Conservation (phyloP, 2,888 invertebrate genomes). For the Drosophila pseudotalamancana region DNA sequence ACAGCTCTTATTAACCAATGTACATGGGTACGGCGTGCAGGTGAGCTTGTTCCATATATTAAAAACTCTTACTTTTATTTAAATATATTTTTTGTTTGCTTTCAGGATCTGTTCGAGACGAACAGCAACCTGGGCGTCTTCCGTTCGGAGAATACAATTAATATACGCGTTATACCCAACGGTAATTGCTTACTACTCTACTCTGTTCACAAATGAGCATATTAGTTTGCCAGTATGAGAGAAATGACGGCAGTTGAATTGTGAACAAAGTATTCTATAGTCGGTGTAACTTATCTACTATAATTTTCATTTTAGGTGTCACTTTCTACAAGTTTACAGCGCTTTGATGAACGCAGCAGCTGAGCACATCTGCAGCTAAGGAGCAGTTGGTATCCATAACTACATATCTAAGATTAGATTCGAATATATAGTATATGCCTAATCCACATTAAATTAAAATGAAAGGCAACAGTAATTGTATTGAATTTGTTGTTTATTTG, state of each 20-base stretch:
- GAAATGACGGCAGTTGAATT: too few species aligned
- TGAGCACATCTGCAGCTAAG: background rate
- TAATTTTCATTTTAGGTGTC: conserved; percentile 56
- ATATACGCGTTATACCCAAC: conserved; percentile 75
- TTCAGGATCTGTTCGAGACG: conserved; percentile 62
- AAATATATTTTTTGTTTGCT: background rate
- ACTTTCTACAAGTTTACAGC: conserved; percentile 78
- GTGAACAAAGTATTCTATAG: background rate
- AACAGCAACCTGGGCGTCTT: conserved; percentile 27
- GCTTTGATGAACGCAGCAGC: conserved; percentile 26
- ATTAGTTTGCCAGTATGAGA: background rate
- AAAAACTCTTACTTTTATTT: background rate
- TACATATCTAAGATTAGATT: background rate
- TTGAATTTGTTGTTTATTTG: conserved; percentile 45
- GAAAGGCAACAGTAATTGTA: background rate
- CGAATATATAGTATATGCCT: conserved; percentile 2
- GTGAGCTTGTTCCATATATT: conserved; percentile 39
- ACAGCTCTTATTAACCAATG: conserved; percentile 80
- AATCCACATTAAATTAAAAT: background rate
- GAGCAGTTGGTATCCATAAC: background rate
- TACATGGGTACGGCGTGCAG: conserved; percentile 77
- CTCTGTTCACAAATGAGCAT: background rate
- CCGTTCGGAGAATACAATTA: conserved; percentile 35
- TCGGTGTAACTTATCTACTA: background rate
- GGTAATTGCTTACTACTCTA: conserved; percentile 48